Evolutionary conservation across 2,888 invertebrate genomes (phyloP), one percentile per base, ranked within the genome.

Genomic region (Yponomeuta malinellus): DNA sequence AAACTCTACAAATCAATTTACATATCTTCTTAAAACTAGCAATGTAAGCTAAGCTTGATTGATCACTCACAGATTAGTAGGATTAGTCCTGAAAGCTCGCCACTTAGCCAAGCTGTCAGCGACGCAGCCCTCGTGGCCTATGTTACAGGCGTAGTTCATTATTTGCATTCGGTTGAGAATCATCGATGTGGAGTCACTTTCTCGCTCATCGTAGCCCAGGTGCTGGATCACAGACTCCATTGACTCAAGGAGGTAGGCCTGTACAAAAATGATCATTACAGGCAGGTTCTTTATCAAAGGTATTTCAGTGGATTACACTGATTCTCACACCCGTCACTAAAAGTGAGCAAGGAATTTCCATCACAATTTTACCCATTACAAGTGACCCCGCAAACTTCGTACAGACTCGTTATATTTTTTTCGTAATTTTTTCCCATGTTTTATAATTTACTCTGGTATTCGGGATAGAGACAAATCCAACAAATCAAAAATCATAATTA

Each of bases 61-160:
- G 12, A 59, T 59, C 37, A 80, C 85, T 83, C 76, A 88, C 88
- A 81, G 72, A 9, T 74, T 70, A 2, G 43, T 73, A 2, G 76
- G 70, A 67, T 85, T 78, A 1, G 71, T 72, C 72, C 73, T 83
- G 74, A 80, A 83, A 5, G 78, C 76, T 2, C 73, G 79, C 91
- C 90, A 91, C 71, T 87, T 89, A 8, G 74, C 74, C 63, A 83
- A 74, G 71, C 88, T 86, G 76, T 93, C 87, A 0, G 78, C 74
- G 4, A 93, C 80, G 77, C 97, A 97, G 2, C 93, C 93, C 1
- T 82, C 74, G 64, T 94, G 89, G 2, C 93, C 94, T 52, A 94
- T 90, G 75, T 92, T 92, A 81, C 97, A 97, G 23, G 95, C 94
- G 87, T 94, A 94, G 75, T 93, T 89, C 72, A 95, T 77, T 59